Conservation (phyloP, 2,797 vertebrate species). For the Acanthis flammea region DNA sequence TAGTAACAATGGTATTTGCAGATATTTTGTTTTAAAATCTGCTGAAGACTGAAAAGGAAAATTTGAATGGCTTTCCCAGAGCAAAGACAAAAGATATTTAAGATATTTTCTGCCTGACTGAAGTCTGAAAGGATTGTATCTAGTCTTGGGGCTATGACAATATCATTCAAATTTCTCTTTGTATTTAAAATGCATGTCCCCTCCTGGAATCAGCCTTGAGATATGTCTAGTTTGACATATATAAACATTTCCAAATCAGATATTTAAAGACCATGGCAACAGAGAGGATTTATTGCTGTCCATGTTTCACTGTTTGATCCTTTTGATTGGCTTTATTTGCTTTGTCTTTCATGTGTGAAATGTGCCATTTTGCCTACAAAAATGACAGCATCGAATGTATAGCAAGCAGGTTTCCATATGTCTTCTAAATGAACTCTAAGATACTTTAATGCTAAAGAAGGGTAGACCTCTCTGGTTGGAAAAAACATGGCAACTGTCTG, state of each 20-base stretch:
- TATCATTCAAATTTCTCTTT: neutral
- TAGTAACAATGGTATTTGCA: neutral
- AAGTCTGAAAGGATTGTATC: neutral
- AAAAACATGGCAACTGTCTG: neutral
- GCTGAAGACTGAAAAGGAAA: neutral
- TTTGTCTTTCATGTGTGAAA: slow-evolving; percentile 23
- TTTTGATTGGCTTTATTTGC: slow-evolving; percentile 4
- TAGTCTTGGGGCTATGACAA: neutral
- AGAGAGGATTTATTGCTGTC: neutral
- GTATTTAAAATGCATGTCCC: neutral
- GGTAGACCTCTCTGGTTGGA: neutral
- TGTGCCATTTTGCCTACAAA: neutral
- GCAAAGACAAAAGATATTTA: neutral
- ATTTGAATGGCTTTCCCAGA: neutral
- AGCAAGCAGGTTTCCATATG: neutral
- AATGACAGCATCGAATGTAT: neutral
- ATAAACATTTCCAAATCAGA: slow-evolving; percentile 7
- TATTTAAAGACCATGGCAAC: neutral
- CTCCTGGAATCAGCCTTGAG: neutral
- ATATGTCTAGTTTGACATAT: neutral
- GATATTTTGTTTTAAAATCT: neutral
- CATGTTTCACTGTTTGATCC: neutral
- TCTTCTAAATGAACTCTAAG: neutral
- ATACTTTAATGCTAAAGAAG: neutral
- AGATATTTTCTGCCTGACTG: neutral